Evolutionary conservation across 1,140 invertebrate genomes (phyloP).

Genomic region (Doryteuthis pealeii): DNA sequence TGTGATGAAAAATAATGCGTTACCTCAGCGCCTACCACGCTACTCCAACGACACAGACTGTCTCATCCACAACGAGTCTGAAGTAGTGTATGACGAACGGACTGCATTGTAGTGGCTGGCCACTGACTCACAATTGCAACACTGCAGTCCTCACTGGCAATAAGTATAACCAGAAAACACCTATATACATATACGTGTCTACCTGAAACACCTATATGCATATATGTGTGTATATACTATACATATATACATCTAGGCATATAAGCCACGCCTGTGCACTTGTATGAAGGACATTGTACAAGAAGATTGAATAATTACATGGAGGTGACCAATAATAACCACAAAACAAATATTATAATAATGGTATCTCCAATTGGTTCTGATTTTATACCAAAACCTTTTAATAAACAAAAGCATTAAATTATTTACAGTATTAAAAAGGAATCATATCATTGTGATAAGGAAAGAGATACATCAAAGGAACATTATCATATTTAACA

Average conservation of each 20-base stretch:
- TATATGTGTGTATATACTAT: neutral
- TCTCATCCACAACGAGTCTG: slow-evolving; percentile 22
- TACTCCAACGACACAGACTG: slow-evolving; percentile 23
- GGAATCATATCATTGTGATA: too few relatives aligned
- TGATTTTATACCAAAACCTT: too few relatives aligned
- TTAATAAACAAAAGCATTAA: too few relatives aligned
- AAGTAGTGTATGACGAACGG: slow-evolving; percentile 29
- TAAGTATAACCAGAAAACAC: neutral
- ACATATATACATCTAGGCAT: neutral
- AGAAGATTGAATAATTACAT: too few relatives aligned
- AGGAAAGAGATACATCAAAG: too few relatives aligned
- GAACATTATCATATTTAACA: too few relatives aligned
- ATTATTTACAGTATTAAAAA: too few relatives aligned
- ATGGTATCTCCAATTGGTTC: too few relatives aligned
- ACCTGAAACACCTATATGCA: neutral
- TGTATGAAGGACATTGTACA: too few relatives aligned
- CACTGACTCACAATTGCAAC: neutral
- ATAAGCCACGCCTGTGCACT: neutral
- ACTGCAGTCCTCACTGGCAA: neutral
- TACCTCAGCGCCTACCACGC: neutral
- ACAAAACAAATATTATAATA: too few relatives aligned
- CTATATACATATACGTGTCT: neutral
- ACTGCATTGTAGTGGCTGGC: slow-evolving; percentile 20
- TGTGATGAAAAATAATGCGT: slow-evolving; percentile 30
- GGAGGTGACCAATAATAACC: too few relatives aligned